A percentile compares a stretch with the other conserved stretches of the same genome.
Evolutionary conservation across 2,888 invertebrate genomes (phyloP).

Genomic region (Eilema sororculum): DNA sequence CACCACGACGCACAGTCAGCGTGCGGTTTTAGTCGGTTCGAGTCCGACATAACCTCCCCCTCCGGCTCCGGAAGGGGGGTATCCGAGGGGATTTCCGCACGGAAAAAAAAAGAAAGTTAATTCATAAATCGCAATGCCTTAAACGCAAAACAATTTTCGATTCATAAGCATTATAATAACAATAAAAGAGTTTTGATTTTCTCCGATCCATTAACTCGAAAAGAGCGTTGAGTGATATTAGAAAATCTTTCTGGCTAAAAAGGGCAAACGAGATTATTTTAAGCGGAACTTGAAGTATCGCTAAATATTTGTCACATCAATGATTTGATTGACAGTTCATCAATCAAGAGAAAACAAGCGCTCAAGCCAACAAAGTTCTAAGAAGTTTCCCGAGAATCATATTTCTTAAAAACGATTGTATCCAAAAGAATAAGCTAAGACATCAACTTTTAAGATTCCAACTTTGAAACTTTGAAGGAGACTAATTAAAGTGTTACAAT

Average conservation of each 20-base stretch:
- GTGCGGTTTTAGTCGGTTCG: no score
- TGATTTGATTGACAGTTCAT: constrained; percentile 58
- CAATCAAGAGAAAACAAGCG: constrained; percentile 51
- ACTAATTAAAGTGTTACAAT: constrained; percentile 18
- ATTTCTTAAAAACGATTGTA: constrained; percentile 32
- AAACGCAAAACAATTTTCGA: no score
- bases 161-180: constrained; percentile 9
- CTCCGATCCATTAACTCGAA: constrained; percentile 28
- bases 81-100: no score
- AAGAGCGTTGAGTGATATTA: constrained; percentile 26
- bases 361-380: constrained; percentile 48
- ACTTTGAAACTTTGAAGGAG: constrained; percentile 13
- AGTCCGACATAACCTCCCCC: no score
- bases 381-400: constrained; percentile 43
- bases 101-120: no score
- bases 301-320: constrained; percentile 56
- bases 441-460: constrained; percentile 10
- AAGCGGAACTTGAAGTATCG: constrained; percentile 43
- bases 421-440: constrained; percentile 22
- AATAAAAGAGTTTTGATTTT: constrained; percentile 15
- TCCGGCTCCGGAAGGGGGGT: no score
- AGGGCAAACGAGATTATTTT: constrained; percentile 27
- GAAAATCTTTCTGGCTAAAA: constrained; percentile 30
- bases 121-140: no score
- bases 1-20: no score